Percentiles rank a stretch among this genome's conserved stretches.
Conservation (phyloP, 2,888 invertebrate species). For the Lochmaea crataegi region DNA sequence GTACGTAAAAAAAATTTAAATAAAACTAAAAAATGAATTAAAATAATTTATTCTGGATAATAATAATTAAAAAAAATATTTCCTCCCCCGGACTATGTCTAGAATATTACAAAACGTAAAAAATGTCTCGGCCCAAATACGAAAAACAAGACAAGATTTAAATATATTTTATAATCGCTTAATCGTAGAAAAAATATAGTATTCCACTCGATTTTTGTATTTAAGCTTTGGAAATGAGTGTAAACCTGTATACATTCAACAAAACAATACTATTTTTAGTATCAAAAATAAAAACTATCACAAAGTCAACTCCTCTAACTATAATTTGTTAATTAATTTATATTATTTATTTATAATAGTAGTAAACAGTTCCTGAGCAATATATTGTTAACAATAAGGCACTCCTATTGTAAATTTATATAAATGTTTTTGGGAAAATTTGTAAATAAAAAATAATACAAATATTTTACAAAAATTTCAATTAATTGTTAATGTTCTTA, state of each 20-base stretch:
- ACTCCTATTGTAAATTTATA: not conserved
- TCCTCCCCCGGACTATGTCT: slow-evolving; percentile 17
- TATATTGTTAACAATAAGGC: not conserved
- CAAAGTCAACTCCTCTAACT: slow-evolving; percentile 6
- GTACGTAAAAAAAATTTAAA: not conserved
- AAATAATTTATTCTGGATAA: slow-evolving; percentile 13
- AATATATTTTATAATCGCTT: too few species aligned
- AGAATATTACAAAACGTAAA: slow-evolving; percentile 3
- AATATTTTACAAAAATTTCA: not conserved
- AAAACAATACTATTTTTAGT: slow-evolving; percentile 5
- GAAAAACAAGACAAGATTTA: not conserved
- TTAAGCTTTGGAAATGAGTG: not conserved
- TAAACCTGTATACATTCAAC: not conserved
- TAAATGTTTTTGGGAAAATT: too few species aligned
- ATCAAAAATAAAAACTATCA: slow-evolving; percentile 31
- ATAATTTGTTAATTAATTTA: not conserved
- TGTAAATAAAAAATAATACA: not conserved
- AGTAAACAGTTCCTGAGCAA: slow-evolving; percentile 18
- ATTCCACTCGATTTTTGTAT: not conserved
- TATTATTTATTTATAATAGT: not conserved
- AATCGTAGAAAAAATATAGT: too few species aligned
- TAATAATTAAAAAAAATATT: slow-evolving; percentile 4
- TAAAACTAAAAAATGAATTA: not conserved
- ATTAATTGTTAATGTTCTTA: too few species aligned
- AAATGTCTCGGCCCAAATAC: not conserved